Evolutionary conservation across 2,113 vertebrate genomes (phyloP), one percentile per base, ranked within the genome.

Genomic region (Phylloscopus trochiloides): DNA sequence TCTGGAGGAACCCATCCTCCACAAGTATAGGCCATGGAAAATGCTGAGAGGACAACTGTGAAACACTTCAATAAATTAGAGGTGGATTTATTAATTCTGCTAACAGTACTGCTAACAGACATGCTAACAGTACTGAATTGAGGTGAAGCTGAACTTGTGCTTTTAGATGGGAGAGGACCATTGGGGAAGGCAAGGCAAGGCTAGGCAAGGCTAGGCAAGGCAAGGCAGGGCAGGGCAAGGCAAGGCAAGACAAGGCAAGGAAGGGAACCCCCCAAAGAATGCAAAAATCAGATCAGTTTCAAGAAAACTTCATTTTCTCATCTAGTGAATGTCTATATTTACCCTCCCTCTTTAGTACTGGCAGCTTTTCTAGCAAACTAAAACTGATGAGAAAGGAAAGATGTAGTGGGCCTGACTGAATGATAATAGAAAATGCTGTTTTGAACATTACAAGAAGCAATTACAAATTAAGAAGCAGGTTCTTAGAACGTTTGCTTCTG

Each of bases 21-120:
- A 34, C 34, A 83, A 80, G 81, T 67, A 50, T 10, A 20, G 54
- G 20, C 34, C 43, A 6, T 93, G 38, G 80, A 58, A 94, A 50
- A 50, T 61, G 55, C 58, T 87, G 85, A 91, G 63, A 68, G 19
- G 17, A 95, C 48, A 81, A 57, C 47, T 45, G 32, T 79, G 62
- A 79, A 95, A 75, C 36, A 75, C 55, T 77, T 92, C 42, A 96
- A 90, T 95, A 97, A 97, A 94, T 97, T 92, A 77, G 43, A 61
- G n/a, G 22, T 86, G n/a, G n/a, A 90, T 96, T 94, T 93, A 95
- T 96, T 70, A 84, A 62, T 91, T 91, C 81, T 94, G 40, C 58
- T 97, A 65, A 90, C 52, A 51, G 14, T 54, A 19, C 29, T 54
- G 29, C 52, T 54, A 20, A 54, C 10, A 58, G 79, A 63, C 52